phyloP scores from a whole-genome alignment of 1,140 invertebrate genomes.

The Palaemon carinicauda region DNA sequence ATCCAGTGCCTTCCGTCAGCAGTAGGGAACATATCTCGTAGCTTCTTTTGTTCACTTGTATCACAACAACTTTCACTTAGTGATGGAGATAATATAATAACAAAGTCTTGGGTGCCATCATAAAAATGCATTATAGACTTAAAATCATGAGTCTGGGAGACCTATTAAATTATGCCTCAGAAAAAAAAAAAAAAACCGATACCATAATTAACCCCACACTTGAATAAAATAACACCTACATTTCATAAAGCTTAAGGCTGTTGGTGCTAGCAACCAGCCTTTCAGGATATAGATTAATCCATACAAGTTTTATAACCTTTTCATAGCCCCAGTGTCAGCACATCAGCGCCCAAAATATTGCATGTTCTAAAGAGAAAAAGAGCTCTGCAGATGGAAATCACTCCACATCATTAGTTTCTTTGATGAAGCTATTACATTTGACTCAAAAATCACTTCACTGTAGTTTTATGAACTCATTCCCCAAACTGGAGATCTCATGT shows the following conservation, averaged over 20 bases:
- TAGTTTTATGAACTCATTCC: background rate
- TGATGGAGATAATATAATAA: background rate
- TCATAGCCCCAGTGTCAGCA: slow-evolving; percentile 24
- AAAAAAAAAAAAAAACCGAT: background rate
- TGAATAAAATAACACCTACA: too few relatives aligned
- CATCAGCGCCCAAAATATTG: slow-evolving; percentile 35
- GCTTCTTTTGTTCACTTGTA: slow-evolving; percentile 19
- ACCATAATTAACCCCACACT: too few relatives aligned
- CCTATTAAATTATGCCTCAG: background rate
- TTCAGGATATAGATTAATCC: too few relatives aligned
- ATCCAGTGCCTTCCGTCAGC: slow-evolving; percentile 51
- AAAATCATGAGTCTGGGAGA: background rate
- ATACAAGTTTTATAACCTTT: background rate
- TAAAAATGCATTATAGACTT: slow-evolving; percentile 7
- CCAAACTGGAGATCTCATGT: slow-evolving; percentile 30
- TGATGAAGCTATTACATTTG: background rate
- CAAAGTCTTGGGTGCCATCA: slow-evolving; percentile 16
- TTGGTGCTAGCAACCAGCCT: background rate
- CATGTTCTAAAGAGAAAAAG: background rate
- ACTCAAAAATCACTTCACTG: background rate
- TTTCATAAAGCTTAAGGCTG: background rate
- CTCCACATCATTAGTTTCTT: background rate
- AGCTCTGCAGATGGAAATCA: background rate
- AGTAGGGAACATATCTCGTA: slow-evolving; percentile 51
- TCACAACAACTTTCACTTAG: background rate